Conservation (phyloP, 2,888 invertebrate genomes). For the Plutella xylostella region DNA sequence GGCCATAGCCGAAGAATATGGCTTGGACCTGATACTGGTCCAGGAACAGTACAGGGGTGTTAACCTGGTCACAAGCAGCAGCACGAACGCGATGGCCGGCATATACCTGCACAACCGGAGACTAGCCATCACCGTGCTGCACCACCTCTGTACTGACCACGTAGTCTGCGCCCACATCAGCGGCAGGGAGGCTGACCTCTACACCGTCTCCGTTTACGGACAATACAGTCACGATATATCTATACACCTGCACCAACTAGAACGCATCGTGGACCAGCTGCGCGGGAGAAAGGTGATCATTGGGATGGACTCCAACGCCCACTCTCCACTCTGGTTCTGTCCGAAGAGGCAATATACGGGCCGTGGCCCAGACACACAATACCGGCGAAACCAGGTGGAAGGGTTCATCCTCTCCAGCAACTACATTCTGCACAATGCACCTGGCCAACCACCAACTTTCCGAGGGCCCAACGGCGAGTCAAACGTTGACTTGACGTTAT, state of each 20-base stretch:
- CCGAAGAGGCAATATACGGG: conserved; percentile 11
- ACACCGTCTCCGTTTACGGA: conserved; percentile 14
- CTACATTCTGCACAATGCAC: conserved; percentile 14
- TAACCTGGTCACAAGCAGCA: not conserved
- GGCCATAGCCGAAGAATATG: not conserved
- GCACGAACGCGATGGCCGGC: not conserved
- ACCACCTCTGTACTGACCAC: conserved; percentile 5
- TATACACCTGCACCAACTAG: conserved; percentile 12
- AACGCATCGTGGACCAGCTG: conserved; percentile 5
- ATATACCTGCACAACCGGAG: conserved; percentile 8
- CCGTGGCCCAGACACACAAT: conserved; percentile 10
- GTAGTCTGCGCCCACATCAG: conserved; percentile 6
- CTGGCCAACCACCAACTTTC: conserved; percentile 15
- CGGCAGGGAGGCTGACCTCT: not conserved
- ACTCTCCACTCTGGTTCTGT: conserved; percentile 23
- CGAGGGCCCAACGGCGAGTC: conserved; percentile 13
- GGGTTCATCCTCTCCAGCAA: conserved; percentile 10
- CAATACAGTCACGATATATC: conserved; percentile 13
- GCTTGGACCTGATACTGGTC: conserved; percentile 12
- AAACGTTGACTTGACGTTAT: conserved; percentile 22
- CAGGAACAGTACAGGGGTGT: conserved; percentile 11
- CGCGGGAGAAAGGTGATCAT: conserved; percentile 11
- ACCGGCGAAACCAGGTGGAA: conserved; percentile 17
- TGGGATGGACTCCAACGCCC: conserved; percentile 21
- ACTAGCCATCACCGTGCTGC: not conserved